Base-by-base conservation (phyloP, 2,113 vertebrate genomes). In the Hydrolagus affinis region DNA sequence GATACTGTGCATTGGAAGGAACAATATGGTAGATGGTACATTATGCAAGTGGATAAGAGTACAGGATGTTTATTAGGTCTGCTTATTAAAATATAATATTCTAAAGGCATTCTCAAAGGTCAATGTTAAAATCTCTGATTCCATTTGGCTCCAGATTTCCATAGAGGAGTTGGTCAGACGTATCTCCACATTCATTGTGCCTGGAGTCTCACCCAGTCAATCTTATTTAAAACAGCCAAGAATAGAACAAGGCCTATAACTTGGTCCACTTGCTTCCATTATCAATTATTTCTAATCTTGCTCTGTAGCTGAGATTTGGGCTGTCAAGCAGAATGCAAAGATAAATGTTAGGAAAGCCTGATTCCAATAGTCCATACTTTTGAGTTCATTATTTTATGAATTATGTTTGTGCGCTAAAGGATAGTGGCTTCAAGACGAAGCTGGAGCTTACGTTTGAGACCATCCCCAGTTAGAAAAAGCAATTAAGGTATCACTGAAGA, bases 351-450 rank as follows among this genome's bases (percentile, higher is more conserved):
- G 64, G 11, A 28, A 62, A 64, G 62, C 59, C 59, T 80, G 28
- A 80, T 80, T 28, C 59, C 64, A 25, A 80, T 80, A 64, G 66
- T 83, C 66, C 25, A 66, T 62, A 83, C 62, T 0, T 66, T 66
- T 80, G 23, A 64, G 23, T 64, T 80, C 0, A 25, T 78, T 78
- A 78, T 80, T 60, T 30, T 28, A 11, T 66, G n/a, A 30, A 32
- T n/a, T 21, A 30, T 83, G 66, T 83, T 28, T 68, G 17, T 30
- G 11, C 66, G 78, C 17, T 11, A 83, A 66, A 66, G 19, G 62
- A 32, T 57, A 62, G 59, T 80, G 28, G 62, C 66, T 83, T 66
- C 44, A 32, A 83, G 12, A 28, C 17, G 66, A 66, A 83, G 28
- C 11, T 68, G 62, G 19, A 83, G 14, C 15, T 11, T 15, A 83